Evolutionary conservation across 2,888 invertebrate genomes (phyloP).

Genomic region (Athripsodes cinereus): DNA sequence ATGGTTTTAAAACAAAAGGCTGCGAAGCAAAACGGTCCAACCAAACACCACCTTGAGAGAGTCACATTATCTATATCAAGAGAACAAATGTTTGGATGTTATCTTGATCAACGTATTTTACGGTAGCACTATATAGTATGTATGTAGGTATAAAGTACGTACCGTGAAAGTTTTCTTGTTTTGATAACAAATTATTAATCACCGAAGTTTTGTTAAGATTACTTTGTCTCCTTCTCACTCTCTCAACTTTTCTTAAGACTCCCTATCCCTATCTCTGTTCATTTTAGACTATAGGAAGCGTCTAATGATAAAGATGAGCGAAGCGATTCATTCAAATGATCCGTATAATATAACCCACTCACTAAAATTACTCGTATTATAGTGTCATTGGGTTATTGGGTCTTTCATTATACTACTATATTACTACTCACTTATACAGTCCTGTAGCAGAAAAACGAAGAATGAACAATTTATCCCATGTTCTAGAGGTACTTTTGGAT

Average conservation of each 20-base stretch:
- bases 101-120: constrained; percentile 26
- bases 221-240: neutral
- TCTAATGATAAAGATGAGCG: too few species aligned
- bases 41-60: constrained; percentile 6
- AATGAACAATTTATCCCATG: too few species aligned
- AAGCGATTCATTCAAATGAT: too few species aligned
- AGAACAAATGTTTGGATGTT: constrained; percentile 17
- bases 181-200: constrained; percentile 28
- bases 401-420: too few species aligned
- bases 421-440: too few species aligned
- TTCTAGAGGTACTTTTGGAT: too few species aligned
- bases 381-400: too few species aligned
- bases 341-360: too few species aligned
- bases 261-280: neutral
- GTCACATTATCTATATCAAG: constrained; percentile 16
- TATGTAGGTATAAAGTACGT: too few species aligned
- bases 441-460: too few species aligned
- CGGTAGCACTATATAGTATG: constrained; percentile 2
- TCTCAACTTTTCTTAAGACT: too few species aligned
- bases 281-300: neutral
- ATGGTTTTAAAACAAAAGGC: neutral
- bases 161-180: constrained; percentile 23
- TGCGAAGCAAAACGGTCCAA: neutral
- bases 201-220: constrained; percentile 23
- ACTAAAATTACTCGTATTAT: too few species aligned